Evolutionary conservation across 2,888 invertebrate genomes (phyloP), one percentile per base, ranked within the genome.

Genomic region (Lithophane socia): DNA sequence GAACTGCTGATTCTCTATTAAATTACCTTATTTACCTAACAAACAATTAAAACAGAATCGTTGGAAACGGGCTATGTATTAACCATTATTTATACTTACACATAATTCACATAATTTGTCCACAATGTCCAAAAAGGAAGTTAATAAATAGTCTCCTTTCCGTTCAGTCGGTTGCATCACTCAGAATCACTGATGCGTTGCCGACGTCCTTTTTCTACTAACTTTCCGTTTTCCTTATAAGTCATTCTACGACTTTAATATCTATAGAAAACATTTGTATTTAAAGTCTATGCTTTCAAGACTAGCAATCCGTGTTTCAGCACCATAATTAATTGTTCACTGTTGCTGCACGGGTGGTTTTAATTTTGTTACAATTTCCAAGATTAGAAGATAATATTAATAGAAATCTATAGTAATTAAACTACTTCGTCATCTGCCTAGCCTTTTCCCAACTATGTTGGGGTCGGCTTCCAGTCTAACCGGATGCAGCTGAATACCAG

Each of bases 131-230:
- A 65, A 64, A 47, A 76, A 44, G 66, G 69, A 77, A 77, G 72
- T 63, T 52, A 65, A 24, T 42, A 73, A 42, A 65, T 63, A n/a
- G 18, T 56, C 21, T 60, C 16, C 2, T 47, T 73, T 75, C 67
- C 56, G 61, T 65, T 65, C 21, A 24, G 72, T 60, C 24, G 54
- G 7, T 37, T 21, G 24, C 69, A 64, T 77, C 84, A 70, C 47
- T 74, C 65, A 77, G 52, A 75, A 29, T 24, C 60, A 80, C 52
- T 80, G 80, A 64, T 77, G 83, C 83, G 80, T 80, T 56, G 52
- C 63, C 24, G 42, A 60, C 47, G 58, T 64, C 67, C 42, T 70
- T 54, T 12, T 60, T 56, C 21, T 54, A 37, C 12, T 54, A 49
- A 29, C 37, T 66, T 60, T 47, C 5, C 18, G 16, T 73, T 75